A percentile compares a stretch with the other conserved stretches of the same genome.
phyloP scores from a whole-genome alignment of 2,888 invertebrate species.

The Megaustenia siamemsis region DNA sequence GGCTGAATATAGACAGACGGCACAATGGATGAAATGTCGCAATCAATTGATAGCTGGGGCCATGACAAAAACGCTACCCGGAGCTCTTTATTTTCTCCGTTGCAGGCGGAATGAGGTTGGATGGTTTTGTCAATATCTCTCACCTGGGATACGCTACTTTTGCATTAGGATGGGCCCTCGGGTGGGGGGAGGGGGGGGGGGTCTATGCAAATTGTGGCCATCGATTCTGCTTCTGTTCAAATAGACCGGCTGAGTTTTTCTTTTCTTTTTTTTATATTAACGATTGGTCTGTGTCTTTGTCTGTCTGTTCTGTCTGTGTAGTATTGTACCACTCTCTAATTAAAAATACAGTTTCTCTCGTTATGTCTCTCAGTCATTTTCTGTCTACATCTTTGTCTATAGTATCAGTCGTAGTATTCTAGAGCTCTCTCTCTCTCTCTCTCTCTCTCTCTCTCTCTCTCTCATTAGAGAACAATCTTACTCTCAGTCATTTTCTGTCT shows the following conservation, averaged over 20 bases:
- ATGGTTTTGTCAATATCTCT: conserved; percentile 34
- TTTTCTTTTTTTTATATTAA: background rate
- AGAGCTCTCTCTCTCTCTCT: background rate
- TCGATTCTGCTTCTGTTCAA: conserved; percentile 6
- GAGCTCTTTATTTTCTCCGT: background rate
- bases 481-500: background rate
- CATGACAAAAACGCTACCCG: background rate
- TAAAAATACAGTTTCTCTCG: no score
- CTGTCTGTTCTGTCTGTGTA: no score
- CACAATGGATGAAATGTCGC: conserved; percentile 35
- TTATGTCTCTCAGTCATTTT: no score
- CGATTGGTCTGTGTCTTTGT: background rate
- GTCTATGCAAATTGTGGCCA: conserved; percentile 20
- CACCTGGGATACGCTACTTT: conserved; percentile 22
- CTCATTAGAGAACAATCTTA: background rate
- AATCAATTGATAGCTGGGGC: conserved; percentile 21
- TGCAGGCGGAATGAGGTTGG: background rate
- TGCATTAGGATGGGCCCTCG: background rate
- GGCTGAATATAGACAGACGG: background rate
- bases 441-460: background rate
- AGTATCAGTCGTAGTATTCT: background rate
- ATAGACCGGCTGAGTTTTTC: background rate
- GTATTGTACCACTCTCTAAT: no score
- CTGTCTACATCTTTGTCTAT: no score
- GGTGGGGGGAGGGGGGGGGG: background rate